Base-by-base conservation (phyloP, 2,797 vertebrate genomes). In the Eulemur rubriventer region DNA sequence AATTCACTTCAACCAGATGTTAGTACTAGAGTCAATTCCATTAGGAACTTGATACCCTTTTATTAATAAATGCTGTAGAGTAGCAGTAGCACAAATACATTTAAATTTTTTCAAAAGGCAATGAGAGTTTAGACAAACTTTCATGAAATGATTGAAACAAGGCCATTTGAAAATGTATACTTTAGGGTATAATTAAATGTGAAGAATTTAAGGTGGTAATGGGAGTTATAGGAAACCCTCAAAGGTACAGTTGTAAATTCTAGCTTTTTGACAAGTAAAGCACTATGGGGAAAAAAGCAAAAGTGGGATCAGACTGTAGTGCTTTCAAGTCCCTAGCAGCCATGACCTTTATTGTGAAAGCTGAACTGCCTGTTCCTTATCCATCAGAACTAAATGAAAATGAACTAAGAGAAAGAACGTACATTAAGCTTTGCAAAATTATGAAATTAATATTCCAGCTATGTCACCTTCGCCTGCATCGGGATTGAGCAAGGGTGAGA, bases 401-500 rank as follows among this genome's bases (percentile, higher is more conserved):
- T 92, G 97, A 98, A 97, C 97, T 76, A 95, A 97, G 91, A 96
- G 91, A 98, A 98, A 98, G 89, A 89, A 95, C 89, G 96, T 98
- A 46, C 93, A 78, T 98, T 98, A 98, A 98, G 98, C 97, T 98
- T 98, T 99, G 98, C 98, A 98, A 98, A 98, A 98, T 2, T 98
- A 97, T 98, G 98, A 98, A 98, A 99, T 99, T 99, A 98, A 98
- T 99, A 97, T 99, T 99, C 65, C 98, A 99, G 99, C 99, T 98
- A 98, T 98, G 98, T 99, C 99, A 98, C 99, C 99, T 99, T 99
- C 99, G 96, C 98, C 98, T 98, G 98, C 98, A 91, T 98, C 99
- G 97, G 99, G 99, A 99, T 96, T 99, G 98, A 99, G 98, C 98
- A 99, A 99, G 98, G 99, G 98, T 98, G 99, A 99, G 89, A 98